phyloP scores from a whole-genome alignment of 2,113 vertebrate genomes.

The Malaclemys terrapin region DNA sequence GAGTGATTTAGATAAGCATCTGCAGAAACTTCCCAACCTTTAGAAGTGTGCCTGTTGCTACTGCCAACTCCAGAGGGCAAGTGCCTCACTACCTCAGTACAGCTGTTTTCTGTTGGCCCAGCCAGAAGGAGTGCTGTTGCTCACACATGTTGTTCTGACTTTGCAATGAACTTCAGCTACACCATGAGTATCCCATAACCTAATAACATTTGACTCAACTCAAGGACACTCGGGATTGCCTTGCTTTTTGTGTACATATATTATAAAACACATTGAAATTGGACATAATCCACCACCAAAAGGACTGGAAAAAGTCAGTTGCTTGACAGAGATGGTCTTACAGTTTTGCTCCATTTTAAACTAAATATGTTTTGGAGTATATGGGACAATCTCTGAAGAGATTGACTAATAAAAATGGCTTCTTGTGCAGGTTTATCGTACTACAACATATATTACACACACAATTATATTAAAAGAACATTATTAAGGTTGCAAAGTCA shows the following conservation, averaged over 20 bases:
- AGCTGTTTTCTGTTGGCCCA: not conserved
- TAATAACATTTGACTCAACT: not conserved
- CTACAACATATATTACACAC: not conserved
- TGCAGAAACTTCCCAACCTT: not conserved
- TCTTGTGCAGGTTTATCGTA: not conserved
- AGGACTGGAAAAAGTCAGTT: not conserved
- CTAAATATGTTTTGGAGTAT: not conserved
- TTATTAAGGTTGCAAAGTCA: not conserved
- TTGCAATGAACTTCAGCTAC: not conserved
- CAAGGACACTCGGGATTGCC: not conserved
- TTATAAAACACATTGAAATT: not conserved
- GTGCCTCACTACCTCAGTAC: not conserved
- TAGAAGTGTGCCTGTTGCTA: not conserved
- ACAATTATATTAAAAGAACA: not conserved
- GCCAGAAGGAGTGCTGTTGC: not conserved
- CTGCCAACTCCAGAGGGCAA: not conserved
- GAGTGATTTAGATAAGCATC: not conserved
- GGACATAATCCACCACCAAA: rapidly evolving
- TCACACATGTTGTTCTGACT: rapidly evolving
- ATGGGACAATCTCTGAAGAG: not conserved
- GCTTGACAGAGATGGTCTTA: not conserved
- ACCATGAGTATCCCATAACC: not conserved
- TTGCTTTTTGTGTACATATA: rapidly evolving
- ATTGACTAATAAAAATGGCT: not conserved
- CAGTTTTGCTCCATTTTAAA: not conserved